Percentiles rank a stretch among this genome's conserved stretches.
phyloP scores from a whole-genome alignment of 2,113 vertebrate species.

The Morone chrysops region DNA sequence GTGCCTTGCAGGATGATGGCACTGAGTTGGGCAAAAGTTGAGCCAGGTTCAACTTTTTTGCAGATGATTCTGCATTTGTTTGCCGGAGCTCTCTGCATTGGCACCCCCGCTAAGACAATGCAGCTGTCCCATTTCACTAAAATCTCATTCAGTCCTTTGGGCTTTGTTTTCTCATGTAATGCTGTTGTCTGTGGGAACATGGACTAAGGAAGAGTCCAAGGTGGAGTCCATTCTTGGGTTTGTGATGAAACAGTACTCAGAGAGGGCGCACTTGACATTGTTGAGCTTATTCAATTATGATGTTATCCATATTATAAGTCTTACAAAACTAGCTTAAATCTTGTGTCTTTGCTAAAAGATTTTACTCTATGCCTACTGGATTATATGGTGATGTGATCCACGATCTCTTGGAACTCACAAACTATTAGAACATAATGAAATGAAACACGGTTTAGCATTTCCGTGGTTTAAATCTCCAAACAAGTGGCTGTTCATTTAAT shows the following conservation, averaged over 20 bases:
- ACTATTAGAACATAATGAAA: no score
- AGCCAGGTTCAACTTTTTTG: not conserved
- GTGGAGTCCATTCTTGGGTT: not conserved
- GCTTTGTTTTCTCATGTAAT: not conserved
- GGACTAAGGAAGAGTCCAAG: not conserved
- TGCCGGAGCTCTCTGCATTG: not conserved
- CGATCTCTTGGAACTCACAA: no score
- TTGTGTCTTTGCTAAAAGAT: no score
- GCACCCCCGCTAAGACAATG: not conserved
- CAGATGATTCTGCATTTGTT: not conserved
- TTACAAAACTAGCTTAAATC: not conserved
- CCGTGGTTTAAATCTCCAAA: no score
- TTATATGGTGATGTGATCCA: no score
- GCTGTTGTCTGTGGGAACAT: not conserved
- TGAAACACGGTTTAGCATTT: no score
- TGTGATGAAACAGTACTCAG: not conserved
- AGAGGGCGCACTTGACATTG: not conserved
- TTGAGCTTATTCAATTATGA: not conserved
- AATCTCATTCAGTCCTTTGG: no score
- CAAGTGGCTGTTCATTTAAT: not conserved
- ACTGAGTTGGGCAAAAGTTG: not conserved
- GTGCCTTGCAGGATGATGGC: no score
- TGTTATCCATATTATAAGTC: not conserved
- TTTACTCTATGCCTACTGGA: no score
- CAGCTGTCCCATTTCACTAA: conserved; percentile 4